Percentiles rank a stretch among this genome's conserved stretches.
phyloP scores from a whole-genome alignment of 1,140 invertebrate species.

The Drosophila punjabiensis region DNA sequence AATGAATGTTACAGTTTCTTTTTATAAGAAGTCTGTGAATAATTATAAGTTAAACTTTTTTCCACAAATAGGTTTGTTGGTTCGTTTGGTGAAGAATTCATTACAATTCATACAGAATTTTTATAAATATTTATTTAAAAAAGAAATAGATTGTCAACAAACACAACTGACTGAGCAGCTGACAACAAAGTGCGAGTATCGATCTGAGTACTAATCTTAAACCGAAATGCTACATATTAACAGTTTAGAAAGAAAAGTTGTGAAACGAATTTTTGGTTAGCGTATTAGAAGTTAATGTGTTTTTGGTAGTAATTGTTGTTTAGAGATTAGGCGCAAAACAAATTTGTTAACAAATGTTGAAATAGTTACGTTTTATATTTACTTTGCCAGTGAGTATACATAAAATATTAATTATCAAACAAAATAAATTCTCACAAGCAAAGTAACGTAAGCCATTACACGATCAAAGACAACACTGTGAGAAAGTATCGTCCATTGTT shows the following conservation, averaged over 20 bases:
- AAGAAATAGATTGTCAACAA: neutral
- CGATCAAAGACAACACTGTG: slow-evolving; percentile 62
- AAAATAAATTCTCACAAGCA: slow-evolving; percentile 23
- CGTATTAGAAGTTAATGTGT: slow-evolving; percentile 65
- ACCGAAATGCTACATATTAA: neutral
- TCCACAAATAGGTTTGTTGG: no score
- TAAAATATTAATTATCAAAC: slow-evolving; percentile 35
- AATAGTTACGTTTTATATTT: slow-evolving; percentile 72
- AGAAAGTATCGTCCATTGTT: slow-evolving; percentile 79
- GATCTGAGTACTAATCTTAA: slow-evolving; percentile 13
- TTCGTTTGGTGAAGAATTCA: no score
- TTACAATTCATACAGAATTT: no score
- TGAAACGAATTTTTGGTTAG: slow-evolving; percentile 69
- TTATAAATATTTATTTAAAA: neutral
- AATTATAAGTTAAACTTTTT: no score
- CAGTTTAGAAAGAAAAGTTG: slow-evolving; percentile 17
- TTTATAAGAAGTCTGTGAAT: no score
- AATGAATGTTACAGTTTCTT: neutral
- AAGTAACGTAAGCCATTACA: slow-evolving; percentile 37
- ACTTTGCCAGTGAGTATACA: slow-evolving; percentile 64
- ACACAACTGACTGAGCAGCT: slow-evolving; percentile 5
- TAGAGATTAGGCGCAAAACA: slow-evolving; percentile 47
- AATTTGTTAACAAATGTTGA: slow-evolving; percentile 59
- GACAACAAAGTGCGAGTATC: neutral
- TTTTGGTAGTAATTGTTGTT: slow-evolving; percentile 68